Base-by-base conservation (phyloP, 2,113 vertebrate species). In the Pithys albifrons region DNA sequence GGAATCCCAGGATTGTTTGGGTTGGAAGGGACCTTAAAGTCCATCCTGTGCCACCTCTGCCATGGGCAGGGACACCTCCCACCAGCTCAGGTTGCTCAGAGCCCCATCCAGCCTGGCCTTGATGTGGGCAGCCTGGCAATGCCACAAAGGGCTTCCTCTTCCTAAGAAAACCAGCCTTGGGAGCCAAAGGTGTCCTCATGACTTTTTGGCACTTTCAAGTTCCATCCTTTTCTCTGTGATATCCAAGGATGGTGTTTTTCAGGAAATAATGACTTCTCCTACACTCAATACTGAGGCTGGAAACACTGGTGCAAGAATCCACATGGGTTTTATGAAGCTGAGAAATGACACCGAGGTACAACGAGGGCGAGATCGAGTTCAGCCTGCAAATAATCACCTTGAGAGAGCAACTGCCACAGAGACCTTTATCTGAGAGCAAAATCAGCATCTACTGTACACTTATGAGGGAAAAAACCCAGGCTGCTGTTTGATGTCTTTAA, bases 391-490 rank as follows among this genome's bases (percentile, higher is more conserved):
- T 28, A 59, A 94, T 85, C 72, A 31, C 35, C 88, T 25, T 12
- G 7, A 88, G 90, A 91, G 78, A 49, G 48, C 78, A 85, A 85
- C 62, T 88, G 91, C 86, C 14, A n/a, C 61, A 80, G 14, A 80
- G 65, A 18, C 65, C 65, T 95, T 93, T 84, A 94, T 97, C 92
- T 71, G 43, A 37, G 5, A 39, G 73, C 10, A 39, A 83, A 75
- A 96, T 95, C 96, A 87, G 91, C 88, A 88, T 92, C 96, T 89
- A 72, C 74, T 93, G 29, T 96, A 88, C 46, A 89, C 85, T 86
- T 72, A 91, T 3, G 6, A 88, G 67, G 89, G 28, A 80, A 89
- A 91, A 84, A 88, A 64, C 61, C 19, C 73, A 45, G 1, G 10
- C 75, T 74, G 64, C 82, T 94, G 14, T 96, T 93, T 94, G 75